These are phyloP conservation scores for Cylindroiulus punctatus DNA, from an alignment of 2,888 invertebrate genomes.

Conservation along the genomic window DNA sequence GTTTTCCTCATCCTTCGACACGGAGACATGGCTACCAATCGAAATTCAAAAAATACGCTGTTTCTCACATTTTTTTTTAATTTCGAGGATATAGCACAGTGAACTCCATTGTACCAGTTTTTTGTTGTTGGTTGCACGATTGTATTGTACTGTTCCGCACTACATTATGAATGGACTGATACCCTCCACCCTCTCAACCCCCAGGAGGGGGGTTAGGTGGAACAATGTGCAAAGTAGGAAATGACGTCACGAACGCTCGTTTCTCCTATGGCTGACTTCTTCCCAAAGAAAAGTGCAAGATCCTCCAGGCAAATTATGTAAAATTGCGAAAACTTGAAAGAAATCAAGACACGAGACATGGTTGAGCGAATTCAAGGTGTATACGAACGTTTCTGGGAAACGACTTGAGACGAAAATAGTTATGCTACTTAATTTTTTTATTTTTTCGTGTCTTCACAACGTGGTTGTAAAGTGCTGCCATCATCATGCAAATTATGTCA, in stretches of 20 bases:
- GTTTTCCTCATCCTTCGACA: not conserved
- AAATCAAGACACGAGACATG: no score
- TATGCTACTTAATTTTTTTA: no score
- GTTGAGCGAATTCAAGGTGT: no score
- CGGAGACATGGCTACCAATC: conserved; percentile 1
- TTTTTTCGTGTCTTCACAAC: no score
- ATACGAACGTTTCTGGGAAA: no score
- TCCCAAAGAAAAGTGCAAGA: not conserved
- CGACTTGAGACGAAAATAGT: no score
- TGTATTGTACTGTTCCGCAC: not conserved
- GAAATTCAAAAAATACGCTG: not conserved
- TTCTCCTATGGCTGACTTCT: not conserved
- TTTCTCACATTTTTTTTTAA: not conserved
- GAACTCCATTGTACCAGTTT: not conserved
- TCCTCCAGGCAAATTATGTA: not conserved
- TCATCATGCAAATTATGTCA: no score
- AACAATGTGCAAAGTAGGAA: not conserved
- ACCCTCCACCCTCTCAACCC: not conserved
- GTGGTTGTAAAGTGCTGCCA: no score
- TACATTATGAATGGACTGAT: not conserved
- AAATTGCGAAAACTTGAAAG: no score
- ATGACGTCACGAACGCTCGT: not conserved
- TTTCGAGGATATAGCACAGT: not conserved
- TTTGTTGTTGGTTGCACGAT: not conserved
- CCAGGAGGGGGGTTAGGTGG: not conserved